A percentile compares a stretch with the other conserved stretches of the same genome.
phyloP scores from a whole-genome alignment of 2,888 invertebrate species.

The Platycheirus albimanus region DNA sequence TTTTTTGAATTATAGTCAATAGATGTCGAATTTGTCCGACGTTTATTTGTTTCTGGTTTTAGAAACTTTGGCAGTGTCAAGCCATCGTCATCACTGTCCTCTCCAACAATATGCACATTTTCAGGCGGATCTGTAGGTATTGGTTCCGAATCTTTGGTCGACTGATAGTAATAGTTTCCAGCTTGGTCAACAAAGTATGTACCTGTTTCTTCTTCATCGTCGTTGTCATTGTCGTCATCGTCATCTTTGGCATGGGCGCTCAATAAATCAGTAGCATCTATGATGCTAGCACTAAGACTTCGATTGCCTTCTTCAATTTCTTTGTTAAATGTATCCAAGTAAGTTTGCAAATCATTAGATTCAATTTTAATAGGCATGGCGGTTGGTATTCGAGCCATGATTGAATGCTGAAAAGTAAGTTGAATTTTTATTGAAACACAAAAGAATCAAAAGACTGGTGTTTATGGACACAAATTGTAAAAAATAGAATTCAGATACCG shows the following conservation, averaged over 20 bases:
- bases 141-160: slow-evolving; percentile 86
- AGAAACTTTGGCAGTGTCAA: slow-evolving; percentile 1
- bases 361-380: slow-evolving; percentile 77
- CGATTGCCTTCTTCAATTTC: slow-evolving; percentile 87
- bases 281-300: slow-evolving; percentile 41
- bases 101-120: slow-evolving; percentile 75
- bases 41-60: slow-evolving; percentile 12
- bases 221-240: slow-evolving; percentile 39
- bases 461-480: no score
- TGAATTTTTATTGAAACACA: no score
- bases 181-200: slow-evolving; percentile 92
- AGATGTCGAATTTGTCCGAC: not conserved
- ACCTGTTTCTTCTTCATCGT: slow-evolving; percentile 84
- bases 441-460: no score
- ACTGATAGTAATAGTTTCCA: slow-evolving; percentile 92
- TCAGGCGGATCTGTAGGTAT: slow-evolving; percentile 87
- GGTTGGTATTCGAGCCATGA: slow-evolving; percentile 81
- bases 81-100: slow-evolving; percentile 51
- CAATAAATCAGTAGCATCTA: slow-evolving; percentile 42
- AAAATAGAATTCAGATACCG: no score
- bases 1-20: not conserved
- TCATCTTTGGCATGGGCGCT: slow-evolving; percentile 29
- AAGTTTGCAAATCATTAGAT: slow-evolving; percentile 87
- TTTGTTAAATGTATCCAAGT: slow-evolving; percentile 91
- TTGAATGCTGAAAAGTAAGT: slow-evolving; percentile 60